These are phyloP conservation scores for Bujurquina vittata DNA, from an alignment of 2,113 vertebrate species.

Conservation along the genomic window DNA sequence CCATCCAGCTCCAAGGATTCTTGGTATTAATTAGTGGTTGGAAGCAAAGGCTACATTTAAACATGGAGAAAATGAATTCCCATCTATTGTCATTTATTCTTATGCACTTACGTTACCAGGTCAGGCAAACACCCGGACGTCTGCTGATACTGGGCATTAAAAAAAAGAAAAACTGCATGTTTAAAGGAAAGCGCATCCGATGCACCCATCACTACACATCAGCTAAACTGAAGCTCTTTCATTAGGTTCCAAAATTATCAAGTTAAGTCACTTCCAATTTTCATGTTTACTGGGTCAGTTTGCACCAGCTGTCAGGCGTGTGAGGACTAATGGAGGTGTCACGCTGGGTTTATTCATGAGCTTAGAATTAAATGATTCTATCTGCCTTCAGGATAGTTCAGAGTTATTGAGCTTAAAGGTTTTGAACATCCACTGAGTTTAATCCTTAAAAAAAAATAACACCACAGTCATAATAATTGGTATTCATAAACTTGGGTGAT, in stretches of 20 bases:
- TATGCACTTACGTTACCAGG: not conserved
- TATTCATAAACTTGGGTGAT: constrained; percentile 6
- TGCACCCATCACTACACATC: constrained; percentile 16
- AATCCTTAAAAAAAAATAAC: constrained; percentile 20
- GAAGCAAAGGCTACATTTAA: constrained; percentile 54
- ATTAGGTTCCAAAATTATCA: constrained; percentile 42
- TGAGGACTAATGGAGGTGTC: constrained; percentile 59
- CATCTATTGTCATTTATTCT: constrained; percentile 26
- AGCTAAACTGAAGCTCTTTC: constrained; percentile 4
- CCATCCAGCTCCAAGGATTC: constrained; percentile 60
- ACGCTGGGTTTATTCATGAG: constrained; percentile 59
- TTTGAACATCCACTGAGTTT: constrained; percentile 26
- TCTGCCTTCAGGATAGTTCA: constrained; percentile 37
- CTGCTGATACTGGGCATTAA: constrained; percentile 35
- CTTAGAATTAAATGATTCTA: constrained; percentile 30
- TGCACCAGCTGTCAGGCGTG: constrained; percentile 46
- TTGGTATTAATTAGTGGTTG: constrained; percentile 65
- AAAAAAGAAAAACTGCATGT: not conserved
- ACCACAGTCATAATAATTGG: constrained; percentile 12
- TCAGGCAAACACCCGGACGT: not conserved
- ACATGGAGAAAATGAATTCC: constrained; percentile 49
- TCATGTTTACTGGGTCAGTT: constrained; percentile 44
- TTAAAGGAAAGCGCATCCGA: not conserved
- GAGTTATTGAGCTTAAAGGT: constrained; percentile 37
- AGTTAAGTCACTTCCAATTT: constrained; percentile 48